A percentile compares a stretch with the other conserved stretches of the same genome.
phyloP scores from a whole-genome alignment of 1,140 invertebrate genomes.

The Drosophila takahashii region DNA sequence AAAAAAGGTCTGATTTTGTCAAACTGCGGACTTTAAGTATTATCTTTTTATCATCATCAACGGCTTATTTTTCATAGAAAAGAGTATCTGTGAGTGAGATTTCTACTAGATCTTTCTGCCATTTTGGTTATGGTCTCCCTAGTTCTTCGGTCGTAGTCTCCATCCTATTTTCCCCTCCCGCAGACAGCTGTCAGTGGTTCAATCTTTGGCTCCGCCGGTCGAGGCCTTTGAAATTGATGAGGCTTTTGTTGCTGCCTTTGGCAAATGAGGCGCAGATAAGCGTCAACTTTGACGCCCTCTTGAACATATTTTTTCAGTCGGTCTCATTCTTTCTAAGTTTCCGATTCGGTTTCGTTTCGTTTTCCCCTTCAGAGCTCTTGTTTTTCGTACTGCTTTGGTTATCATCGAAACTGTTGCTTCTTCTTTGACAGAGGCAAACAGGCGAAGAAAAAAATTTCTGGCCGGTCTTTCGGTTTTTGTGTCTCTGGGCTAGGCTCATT shows the following conservation, averaged over 20 bases:
- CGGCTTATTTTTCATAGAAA: too few relatives aligned
- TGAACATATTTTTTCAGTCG: constrained; percentile 36
- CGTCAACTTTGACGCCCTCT: constrained; percentile 75
- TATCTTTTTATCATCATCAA: too few relatives aligned
- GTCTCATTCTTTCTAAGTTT: constrained; percentile 35
- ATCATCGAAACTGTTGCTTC: constrained; percentile 50
- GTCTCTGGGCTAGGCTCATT: constrained; percentile 44
- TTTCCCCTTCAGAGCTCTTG: constrained; percentile 24
- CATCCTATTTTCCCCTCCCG: constrained; percentile 24
- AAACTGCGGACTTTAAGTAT: too few relatives aligned
- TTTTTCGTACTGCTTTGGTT: constrained; percentile 44
- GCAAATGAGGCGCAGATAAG: constrained; percentile 80
- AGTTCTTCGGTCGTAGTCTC: not conserved
- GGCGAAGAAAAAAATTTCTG: constrained; percentile 13
- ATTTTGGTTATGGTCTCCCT: constrained; percentile 21
- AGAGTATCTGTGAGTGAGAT: not conserved
- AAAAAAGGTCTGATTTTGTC: too few relatives aligned
- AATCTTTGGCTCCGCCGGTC: constrained; percentile 34
- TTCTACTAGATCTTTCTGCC: not conserved
- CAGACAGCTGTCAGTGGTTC: constrained; percentile 60
- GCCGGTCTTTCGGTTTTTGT: constrained; percentile 13
- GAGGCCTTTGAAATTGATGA: constrained; percentile 72
- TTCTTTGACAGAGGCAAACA: constrained; percentile 8
- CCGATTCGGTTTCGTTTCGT: constrained; percentile 23
- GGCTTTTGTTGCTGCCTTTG: constrained; percentile 71